Base-by-base conservation (phyloP, 2,888 invertebrate species). In the Therioaphis trifolii region DNA sequence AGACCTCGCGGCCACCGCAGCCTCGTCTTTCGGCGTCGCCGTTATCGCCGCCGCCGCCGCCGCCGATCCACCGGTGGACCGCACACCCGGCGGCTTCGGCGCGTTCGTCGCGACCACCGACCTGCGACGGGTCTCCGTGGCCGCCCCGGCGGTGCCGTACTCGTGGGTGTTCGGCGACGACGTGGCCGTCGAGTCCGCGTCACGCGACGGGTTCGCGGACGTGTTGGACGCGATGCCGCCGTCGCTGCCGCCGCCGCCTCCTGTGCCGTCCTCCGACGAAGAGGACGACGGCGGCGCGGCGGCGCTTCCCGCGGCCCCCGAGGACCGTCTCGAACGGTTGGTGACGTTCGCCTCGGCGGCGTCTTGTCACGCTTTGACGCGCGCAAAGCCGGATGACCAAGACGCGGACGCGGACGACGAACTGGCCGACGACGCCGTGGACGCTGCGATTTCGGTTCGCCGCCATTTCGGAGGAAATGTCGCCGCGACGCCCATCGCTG, bases 401-500 rank as follows among this genome's bases (percentile, higher is more conserved):
- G 69, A 80, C 84, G 84, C 88, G 88, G 85, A 86, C 88, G 29
- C 88, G 86, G 86, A 86, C 80, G 72, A 55, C 43, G 55, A 66
- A 35, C 69, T 66, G 79, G 68, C 15, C 49, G 46, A 35, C 76
- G 75, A 27, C 76, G 43, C 43, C 71, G 75, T 18, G 27, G 43
- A 18, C 27, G 24, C 18, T 9, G 52, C 35, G 9, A 11, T 21
- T 29, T 7, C 43, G 49, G 40, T 78, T 63, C 72, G 63, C 78
- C 78, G 78, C 12, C 78, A 66, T 79, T 79, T 79, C 69, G 78
- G 40, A 69, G 68, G 78, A 79, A 79, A 79, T 69, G 78, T 69
- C 72, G 82, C n/a, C 12, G 9, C 74, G 82, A 52, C 29, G 72
- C 18, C 69, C 24, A 14, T 12, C 21, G 52, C 55, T 49, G 63